Conservation (phyloP, 2,113 vertebrate species). For the Corythoichthys haematopterus region DNA sequence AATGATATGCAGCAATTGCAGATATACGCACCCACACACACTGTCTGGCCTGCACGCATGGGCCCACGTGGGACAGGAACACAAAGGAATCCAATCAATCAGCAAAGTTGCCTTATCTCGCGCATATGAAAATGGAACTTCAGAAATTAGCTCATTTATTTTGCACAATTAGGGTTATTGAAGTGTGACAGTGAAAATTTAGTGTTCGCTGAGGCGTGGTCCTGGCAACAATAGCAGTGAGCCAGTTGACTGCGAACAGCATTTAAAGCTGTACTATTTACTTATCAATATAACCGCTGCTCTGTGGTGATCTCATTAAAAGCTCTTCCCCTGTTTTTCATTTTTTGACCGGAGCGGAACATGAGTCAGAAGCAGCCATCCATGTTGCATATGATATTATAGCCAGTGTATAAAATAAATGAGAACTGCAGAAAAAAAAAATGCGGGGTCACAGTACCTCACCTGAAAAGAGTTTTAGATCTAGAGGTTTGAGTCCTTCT, state of each 20-base stretch:
- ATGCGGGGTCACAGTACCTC: too few relatives aligned
- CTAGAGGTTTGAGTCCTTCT: not conserved
- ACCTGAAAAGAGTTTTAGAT: not conserved
- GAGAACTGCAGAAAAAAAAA: constrained; percentile 2
- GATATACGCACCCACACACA: constrained; percentile 50
- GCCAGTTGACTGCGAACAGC: constrained; percentile 82
- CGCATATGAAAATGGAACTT: constrained; percentile 89
- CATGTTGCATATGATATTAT: constrained; percentile 54
- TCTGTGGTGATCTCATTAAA: constrained; percentile 87
- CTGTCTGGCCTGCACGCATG: constrained; percentile 10
- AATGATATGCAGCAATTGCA: constrained; percentile 66
- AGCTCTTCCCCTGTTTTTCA: constrained; percentile 70
- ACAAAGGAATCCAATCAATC: constrained; percentile 90
- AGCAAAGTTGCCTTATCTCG: constrained; percentile 86
- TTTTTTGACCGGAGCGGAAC: constrained; percentile 40
- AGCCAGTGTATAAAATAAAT: constrained; percentile 41
- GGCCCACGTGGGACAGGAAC: constrained; percentile 13
- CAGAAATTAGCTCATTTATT: constrained; percentile 99
- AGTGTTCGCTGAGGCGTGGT: constrained; percentile 81
- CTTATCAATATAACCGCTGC: constrained; percentile 89
- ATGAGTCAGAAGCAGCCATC: constrained; percentile 39
- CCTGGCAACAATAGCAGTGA: constrained; percentile 78
- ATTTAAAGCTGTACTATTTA: constrained; percentile 93
- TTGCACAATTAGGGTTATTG: constrained; percentile 99
- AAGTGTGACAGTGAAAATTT: constrained; percentile 98